Evolutionary conservation across 1,140 invertebrate genomes (phyloP).

Genomic region (Drosophila sechellia): DNA sequence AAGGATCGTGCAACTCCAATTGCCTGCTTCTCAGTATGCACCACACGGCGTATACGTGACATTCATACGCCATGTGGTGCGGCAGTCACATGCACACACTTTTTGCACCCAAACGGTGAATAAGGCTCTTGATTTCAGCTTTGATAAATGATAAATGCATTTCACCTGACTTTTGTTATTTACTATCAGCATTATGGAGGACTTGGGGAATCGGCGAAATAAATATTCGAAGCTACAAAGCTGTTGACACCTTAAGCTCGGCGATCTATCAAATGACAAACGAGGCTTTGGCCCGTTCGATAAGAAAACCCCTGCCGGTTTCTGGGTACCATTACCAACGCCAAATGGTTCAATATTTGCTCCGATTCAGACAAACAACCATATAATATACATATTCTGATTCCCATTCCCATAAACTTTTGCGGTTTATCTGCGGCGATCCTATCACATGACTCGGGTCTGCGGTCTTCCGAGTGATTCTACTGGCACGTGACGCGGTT

Average conservation of each 20-base stretch:
- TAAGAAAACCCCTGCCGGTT: slow-evolving; percentile 34
- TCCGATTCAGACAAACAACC: slow-evolving; percentile 16
- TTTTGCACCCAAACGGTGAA: slow-evolving; percentile 14
- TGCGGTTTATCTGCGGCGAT: slow-evolving; percentile 62
- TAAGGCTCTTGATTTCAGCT: slow-evolving; percentile 22
- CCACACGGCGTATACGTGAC: slow-evolving; percentile 58
- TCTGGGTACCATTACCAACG: neutral
- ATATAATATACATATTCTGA: neutral
- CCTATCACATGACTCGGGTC: slow-evolving; percentile 67
- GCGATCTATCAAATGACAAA: slow-evolving; percentile 70
- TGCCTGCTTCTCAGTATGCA: slow-evolving; percentile 22
- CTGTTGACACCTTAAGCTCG: slow-evolving; percentile 27
- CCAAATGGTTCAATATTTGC: slow-evolving; percentile 22
- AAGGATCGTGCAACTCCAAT: slow-evolving; percentile 29
- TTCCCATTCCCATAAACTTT: neutral
- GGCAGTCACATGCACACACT: slow-evolving; percentile 29
- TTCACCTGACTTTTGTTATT: slow-evolving; percentile 50
- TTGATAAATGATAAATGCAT: slow-evolving; percentile 63
- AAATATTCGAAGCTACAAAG: slow-evolving; percentile 41
- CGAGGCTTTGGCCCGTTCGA: slow-evolving; percentile 43
- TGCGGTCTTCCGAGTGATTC: slow-evolving; percentile 52
- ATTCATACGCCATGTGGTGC: slow-evolving; percentile 37
- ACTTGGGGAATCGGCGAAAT: slow-evolving; percentile 44
- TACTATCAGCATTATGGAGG: slow-evolving; percentile 53
- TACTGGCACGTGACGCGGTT: slow-evolving; percentile 67